Evolutionary conservation across 2,888 invertebrate genomes (phyloP), one percentile per base, ranked within the genome.

Genomic region (Emesis russula): DNA sequence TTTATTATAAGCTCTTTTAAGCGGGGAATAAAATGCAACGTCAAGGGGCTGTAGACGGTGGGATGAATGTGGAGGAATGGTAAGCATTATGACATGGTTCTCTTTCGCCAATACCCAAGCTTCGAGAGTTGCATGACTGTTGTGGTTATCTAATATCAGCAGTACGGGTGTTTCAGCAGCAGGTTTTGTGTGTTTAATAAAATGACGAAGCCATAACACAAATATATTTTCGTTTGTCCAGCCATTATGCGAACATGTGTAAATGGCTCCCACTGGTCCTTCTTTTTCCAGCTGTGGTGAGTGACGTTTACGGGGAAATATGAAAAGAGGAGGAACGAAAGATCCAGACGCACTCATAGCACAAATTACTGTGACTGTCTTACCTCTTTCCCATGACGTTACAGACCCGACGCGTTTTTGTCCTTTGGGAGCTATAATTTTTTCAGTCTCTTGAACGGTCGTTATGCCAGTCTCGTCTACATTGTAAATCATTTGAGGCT

Each of bases 21-120:
- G 78, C 48, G 91, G 92, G 11, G 82, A 85, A 88, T 81, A 89
- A 83, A 95, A 95, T 33, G 89, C 73, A 44, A 95, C 92, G 89
- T 94, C 94, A 36, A 96, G 88, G 36, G 94, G 94, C 76, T 95
- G 95, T 85, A 95, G 82, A 33, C 91, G 85, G 79, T 95, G 93
- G 18, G 92, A 93, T 71, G 92, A 92, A 83, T 95, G 95, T 77
- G 94, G 94, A 63, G 95, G 95, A n/a, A 95, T 41, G 15, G 94
- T 85, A 13, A 93, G 76, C 85, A 90, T 86, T 75, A 81, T 25
- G 70, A 92, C 81, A 48, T 87, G 33, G 77, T 93, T 91, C 48
- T 79, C 66, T 70, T 86, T 88, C 41, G 91, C 94, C 76, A 91
- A 91, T 58, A 94, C 87, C 78, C 92, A 92, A 82, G 88, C 87